Base-by-base conservation (phyloP, 2,888 invertebrate genomes). In the Tachina lurida region DNA sequence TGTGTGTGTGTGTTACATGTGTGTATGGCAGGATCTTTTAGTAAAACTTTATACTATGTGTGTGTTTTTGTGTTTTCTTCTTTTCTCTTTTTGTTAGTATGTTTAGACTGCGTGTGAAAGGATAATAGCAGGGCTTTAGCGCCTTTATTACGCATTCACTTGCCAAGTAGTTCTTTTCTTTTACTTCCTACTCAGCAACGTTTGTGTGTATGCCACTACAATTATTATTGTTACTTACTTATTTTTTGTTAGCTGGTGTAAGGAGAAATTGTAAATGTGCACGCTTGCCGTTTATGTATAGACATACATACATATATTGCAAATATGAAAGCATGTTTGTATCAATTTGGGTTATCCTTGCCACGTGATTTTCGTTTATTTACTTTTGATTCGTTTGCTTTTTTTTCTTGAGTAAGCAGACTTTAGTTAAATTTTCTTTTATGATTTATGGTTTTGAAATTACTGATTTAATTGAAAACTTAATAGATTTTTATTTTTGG, bases 41-140 rank as follows among this genome's bases (percentile, higher is more conserved):
- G 86, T 43, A 73, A 82, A 83, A 83, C 47, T 81, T 85, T 73
- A 17, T 70, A 19, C 74, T 45, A 45, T 74, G 31, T 31, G 31
- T 31, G 31, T 31, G 31, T 31, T 31, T 31, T 31, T 31, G 31
- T 7, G 31, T 7, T 31, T 7, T 7, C 7, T 31, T 31, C 7
- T 31, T 31, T 1, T 12, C 43, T 73, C 13, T 62, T 77, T 65
- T 75, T 79, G 68, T 31, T 73, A 31, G 12, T 76, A 58, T 78
- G 17, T 84, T 84, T 83, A 75, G 80, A 73, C 91, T 91, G 91
- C 90, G 89, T 91, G 89, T 90, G 90, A 91, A 91, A 91, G 87
- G 86, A 88, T 87, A 88, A 88, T 88, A 85, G 81, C 77, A 77
- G 87, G 84, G 82, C 84, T 87, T 86, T 77, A 83, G 75, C 77